phyloP scores from a whole-genome alignment of 2,888 invertebrate species.

The Blastobasis lacticolella region DNA sequence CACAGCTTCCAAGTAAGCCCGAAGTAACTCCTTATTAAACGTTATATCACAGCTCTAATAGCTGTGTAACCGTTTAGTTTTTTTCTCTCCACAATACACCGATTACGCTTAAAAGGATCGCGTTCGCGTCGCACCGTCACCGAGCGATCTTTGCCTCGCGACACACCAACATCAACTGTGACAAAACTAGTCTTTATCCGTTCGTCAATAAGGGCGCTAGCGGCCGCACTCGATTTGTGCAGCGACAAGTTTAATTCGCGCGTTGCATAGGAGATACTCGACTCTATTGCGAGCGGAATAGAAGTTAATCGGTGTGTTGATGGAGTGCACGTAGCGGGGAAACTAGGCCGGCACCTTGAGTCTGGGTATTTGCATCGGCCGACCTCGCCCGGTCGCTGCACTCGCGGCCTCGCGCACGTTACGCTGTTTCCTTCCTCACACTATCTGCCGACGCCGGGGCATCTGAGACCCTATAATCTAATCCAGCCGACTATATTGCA shows the following conservation, averaged over 20 bases:
- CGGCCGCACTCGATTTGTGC: not conserved
- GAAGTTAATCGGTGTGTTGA: slow-evolving; percentile 13
- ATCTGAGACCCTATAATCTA: too few species aligned
- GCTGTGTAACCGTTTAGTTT: slow-evolving; percentile 6
- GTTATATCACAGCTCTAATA: not conserved
- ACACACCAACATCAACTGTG: slow-evolving; percentile 17
- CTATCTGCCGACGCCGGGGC: too few species aligned
- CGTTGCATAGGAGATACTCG: slow-evolving; percentile 17
- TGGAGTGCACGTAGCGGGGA: slow-evolving; percentile 1
- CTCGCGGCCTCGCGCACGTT: slow-evolving; percentile 43
- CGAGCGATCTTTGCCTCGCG: slow-evolving; percentile 33
- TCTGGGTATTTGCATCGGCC: slow-evolving; percentile 56
- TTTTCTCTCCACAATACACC: slow-evolving; percentile 47
- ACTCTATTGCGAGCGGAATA: slow-evolving; percentile 22
- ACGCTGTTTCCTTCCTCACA: slow-evolving; percentile 57
- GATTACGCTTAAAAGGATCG: slow-evolving; percentile 62
- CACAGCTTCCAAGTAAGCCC: too few species aligned
- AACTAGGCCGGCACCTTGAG: slow-evolving; percentile 68
- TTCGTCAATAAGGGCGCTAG: slow-evolving; percentile 22
- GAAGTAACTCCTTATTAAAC: not conserved
- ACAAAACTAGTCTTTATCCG: slow-evolving; percentile 25
- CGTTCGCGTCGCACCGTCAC: slow-evolving; percentile 56
- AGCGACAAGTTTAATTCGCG: slow-evolving; percentile 17
- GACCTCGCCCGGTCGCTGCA: slow-evolving; percentile 64
- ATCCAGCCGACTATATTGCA: too few species aligned